Evolutionary conservation across 2,888 invertebrate species (phyloP).

Genomic region (Ormia ochracea): DNA sequence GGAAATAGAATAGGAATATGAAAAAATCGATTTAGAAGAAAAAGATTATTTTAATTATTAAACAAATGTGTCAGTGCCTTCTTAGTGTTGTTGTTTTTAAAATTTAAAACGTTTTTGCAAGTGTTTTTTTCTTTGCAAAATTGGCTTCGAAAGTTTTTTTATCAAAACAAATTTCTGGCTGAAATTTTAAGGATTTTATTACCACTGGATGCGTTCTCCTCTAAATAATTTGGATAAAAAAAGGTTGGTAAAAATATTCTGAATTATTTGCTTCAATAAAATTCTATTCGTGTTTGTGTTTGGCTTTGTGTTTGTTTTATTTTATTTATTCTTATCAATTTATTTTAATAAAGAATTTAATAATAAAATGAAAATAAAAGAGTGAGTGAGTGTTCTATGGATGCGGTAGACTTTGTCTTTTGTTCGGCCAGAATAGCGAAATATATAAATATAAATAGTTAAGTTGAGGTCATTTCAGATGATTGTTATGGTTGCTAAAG

Average conservation of each 20-base stretch:
- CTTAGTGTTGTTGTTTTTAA: not conserved
- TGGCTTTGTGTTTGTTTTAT: not conserved
- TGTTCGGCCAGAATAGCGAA: not conserved
- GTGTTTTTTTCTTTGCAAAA: not conserved
- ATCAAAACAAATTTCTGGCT: not conserved
- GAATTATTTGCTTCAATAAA: not conserved
- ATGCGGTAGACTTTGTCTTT: slow-evolving; percentile 14
- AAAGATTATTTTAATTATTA: not conserved
- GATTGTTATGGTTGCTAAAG: not conserved
- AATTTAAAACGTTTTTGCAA: not conserved
- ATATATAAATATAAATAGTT: not conserved
- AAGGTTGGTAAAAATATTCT: slow-evolving; percentile 17
- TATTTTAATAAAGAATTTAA: slow-evolving; percentile 34
- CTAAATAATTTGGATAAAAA: slow-evolving; percentile 18
- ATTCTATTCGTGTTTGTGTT: not conserved
- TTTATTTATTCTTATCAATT: slow-evolving; percentile 50
- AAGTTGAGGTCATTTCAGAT: not conserved
- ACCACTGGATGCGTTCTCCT: not conserved
- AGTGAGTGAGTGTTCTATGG: not conserved
- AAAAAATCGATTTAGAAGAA: not conserved
- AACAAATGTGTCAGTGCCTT: not conserved
- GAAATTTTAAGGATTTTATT: slow-evolving; percentile 19
- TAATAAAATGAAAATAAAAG: not conserved
- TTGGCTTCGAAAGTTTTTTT: not conserved
- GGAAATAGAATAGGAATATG: not conserved